phyloP scores from a whole-genome alignment of 2,797 vertebrate genomes.

The Potorous gilbertii region DNA sequence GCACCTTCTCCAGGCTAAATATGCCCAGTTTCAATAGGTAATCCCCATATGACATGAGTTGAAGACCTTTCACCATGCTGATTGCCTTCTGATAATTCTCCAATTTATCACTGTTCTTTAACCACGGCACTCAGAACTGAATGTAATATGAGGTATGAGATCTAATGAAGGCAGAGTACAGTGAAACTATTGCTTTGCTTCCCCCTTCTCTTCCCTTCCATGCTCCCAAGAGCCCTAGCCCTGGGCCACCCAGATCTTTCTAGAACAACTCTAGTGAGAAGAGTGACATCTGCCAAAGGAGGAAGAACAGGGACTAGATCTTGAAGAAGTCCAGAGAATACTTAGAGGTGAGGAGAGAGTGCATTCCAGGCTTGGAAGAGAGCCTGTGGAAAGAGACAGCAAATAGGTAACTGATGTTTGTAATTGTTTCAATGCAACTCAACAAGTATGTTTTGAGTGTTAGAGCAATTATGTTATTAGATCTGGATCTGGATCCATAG shows the following conservation, averaged over 20 bases:
- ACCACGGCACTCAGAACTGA: not conserved
- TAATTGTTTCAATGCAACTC: not conserved
- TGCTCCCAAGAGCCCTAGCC: not conserved
- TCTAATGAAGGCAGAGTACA: not conserved
- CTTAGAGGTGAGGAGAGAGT: not conserved
- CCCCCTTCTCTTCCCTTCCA: not conserved
- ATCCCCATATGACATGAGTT: not conserved
- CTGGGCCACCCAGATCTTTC: not conserved
- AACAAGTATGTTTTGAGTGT: not conserved
- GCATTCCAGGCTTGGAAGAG: not conserved
- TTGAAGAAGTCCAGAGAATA: not conserved
- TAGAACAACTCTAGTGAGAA: not conserved
- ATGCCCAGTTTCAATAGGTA: not conserved
- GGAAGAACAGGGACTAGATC: not conserved
- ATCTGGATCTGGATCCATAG: not conserved
- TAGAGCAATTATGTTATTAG: not conserved
- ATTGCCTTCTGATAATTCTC: not conserved
- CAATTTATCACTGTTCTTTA: not conserved
- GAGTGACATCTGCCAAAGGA: not conserved
- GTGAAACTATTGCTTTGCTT: not conserved
- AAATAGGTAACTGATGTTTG: not conserved
- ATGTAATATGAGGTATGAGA: not conserved
- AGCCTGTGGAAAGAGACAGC: not conserved
- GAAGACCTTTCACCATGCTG: not conserved
- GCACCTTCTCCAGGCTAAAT: not conserved